Evolutionary conservation across 2,797 vertebrate genomes (phyloP), one percentile per base, ranked within the genome.

Genomic region (Chromobotia macracanthus): DNA sequence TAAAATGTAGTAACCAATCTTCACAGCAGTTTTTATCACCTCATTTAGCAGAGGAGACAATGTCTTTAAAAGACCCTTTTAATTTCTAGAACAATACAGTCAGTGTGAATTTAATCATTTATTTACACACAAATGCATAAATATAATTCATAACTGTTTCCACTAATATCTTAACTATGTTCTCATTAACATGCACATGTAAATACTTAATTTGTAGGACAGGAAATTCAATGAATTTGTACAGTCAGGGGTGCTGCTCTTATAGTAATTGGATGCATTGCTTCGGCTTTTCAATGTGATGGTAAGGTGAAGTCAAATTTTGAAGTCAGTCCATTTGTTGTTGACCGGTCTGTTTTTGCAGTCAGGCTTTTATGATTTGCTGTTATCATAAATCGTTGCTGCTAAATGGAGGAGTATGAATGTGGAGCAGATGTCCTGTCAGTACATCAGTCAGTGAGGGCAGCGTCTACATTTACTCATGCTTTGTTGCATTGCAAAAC

Each of bases 361-460:
- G 56, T 28, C 21, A 25, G 4, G 23, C 3, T 28, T 25, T 60
- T 12, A 15, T 13, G 4, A 51, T 12, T 58, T 13, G 11, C 11
- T 15, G 56, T 16, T 28, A 12, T 60, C 56, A 60, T 28, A 28
- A 15, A 60, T 60, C 5, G 13, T 28, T 60, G 21, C 23, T 60
- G 13, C 5, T 28, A 28, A 60, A 28, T 19, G 23, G 21, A 58
- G 11, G 10, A 58, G 21, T 11, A 9, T 58, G 55, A 23, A 5
- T 61, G 2, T 28, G 58, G 13, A 61, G 58, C 58, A 61, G 58
- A 61, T 61, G 58, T 61, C 25, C 6, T 31, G 58, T 61, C 58
- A 16, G 58, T 28, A 15, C 58, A 61, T 61, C 23, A 28, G 8
- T 61, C 25, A 18, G 0, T 31, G 5, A 61, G 28, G 25, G 31